A percentile compares a stretch with the other conserved stretches of the same genome.
Evolutionary conservation across 2,113 vertebrate genomes (phyloP).

Genomic region (Periophthalmus modestus): DNA sequence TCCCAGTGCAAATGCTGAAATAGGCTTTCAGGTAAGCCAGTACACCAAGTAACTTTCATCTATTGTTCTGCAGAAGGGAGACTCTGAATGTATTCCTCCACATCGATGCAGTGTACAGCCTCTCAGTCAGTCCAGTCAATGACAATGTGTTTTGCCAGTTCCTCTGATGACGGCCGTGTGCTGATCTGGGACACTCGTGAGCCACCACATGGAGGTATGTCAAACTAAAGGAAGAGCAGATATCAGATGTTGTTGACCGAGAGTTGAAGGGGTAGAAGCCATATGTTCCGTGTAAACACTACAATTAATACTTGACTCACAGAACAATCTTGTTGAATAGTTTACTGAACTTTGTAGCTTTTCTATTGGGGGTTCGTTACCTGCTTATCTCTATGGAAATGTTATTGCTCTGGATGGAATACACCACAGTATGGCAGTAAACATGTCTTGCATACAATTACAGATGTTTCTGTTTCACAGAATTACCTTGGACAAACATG

Average conservation of each 20-base stretch:
- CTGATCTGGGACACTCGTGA: slow-evolving; percentile 99
- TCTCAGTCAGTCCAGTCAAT: slow-evolving; percentile 96
- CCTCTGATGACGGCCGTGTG: slow-evolving; percentile 94
- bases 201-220: slow-evolving; percentile 91
- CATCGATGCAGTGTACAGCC: slow-evolving; percentile 96
- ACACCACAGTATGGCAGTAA: not conserved
- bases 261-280: not conserved
- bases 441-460: not conserved
- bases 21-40: not conserved
- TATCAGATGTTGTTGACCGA: not conserved
- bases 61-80: slow-evolving; percentile 80
- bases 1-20: not conserved
- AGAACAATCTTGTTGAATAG: not conserved
- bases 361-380: too few relatives aligned
- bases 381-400: too few relatives aligned
- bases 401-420: not conserved
- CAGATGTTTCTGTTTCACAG: not conserved
- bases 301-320: not conserved
- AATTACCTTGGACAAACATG: not conserved
- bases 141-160: slow-evolving; percentile 98
- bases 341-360: too few relatives aligned
- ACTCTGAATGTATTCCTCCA: slow-evolving; percentile 97
- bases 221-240: not conserved
- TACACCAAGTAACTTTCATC: too few relatives aligned
- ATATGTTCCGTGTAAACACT: too few relatives aligned